A percentile compares a stretch with the other conserved stretches of the same genome.
These are phyloP conservation scores for Chymomyza amoena DNA, from an alignment of 2,888 invertebrate species.

Conservation along the genomic window DNA sequence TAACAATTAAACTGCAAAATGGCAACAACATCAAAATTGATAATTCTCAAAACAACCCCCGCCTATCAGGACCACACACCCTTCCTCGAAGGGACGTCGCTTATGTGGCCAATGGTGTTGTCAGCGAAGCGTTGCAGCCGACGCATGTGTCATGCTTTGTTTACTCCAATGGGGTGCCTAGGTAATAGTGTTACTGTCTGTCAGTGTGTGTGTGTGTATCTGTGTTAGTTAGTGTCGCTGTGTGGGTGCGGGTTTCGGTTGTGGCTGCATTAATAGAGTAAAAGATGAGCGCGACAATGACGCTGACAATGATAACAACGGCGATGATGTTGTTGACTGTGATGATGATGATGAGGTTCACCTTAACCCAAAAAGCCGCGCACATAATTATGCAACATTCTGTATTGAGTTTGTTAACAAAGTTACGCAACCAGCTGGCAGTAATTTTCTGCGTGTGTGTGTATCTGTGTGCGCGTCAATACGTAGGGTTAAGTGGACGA, in stretches of 20 bases:
- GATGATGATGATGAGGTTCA: slow-evolving; percentile 28
- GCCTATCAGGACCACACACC: neutral
- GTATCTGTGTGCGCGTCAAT: neutral
- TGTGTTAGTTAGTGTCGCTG: neutral
- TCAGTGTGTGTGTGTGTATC: neutral
- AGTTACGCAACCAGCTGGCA: slow-evolving; percentile 25
- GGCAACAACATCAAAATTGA: slow-evolving; percentile 54
- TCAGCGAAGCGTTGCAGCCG: slow-evolving; percentile 42
- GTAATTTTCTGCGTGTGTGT: neutral
- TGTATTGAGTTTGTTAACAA: slow-evolving; percentile 22
- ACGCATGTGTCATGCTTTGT: slow-evolving; percentile 44
- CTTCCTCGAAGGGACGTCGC: neutral
- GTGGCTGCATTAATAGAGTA: slow-evolving; percentile 44
- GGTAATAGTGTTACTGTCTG: neutral
- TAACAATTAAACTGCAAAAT: slow-evolving; percentile 50
- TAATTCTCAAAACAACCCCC: slow-evolving; percentile 36
- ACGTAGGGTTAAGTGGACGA: neutral
- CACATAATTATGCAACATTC: slow-evolving; percentile 61
- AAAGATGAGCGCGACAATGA: slow-evolving; percentile 28
- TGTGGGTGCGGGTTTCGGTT: neutral
- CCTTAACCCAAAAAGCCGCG: slow-evolving; percentile 49
- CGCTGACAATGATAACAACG: slow-evolving; percentile 29
- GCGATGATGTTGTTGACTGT: neutral
- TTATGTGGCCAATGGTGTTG: slow-evolving; percentile 5
- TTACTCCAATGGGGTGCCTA: slow-evolving; percentile 22